Evolutionary conservation across 2,797 vertebrate species (phyloP), one percentile per base, ranked within the genome.

Genomic region (Pipistrellus nathusii): DNA sequence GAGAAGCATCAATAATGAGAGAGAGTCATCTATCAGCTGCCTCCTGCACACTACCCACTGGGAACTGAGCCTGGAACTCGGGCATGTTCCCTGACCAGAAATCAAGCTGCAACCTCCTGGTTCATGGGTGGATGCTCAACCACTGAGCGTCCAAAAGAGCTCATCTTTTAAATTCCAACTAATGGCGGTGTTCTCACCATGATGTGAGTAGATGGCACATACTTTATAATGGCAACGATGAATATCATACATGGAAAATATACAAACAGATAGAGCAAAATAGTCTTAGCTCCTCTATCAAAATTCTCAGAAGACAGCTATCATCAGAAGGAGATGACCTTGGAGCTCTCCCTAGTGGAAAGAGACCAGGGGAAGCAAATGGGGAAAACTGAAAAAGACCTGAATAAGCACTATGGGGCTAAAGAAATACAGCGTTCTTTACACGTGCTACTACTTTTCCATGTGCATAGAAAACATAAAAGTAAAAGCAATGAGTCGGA

Each of bases 401-500:
- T 55, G 30, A 88, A 89, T 35, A 95, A 75, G 32, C 48, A 78
- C 73, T 44, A 44, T 59, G 91, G 12, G 35, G 51, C 44, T 91
- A 35, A 93, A 85, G 80, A 88, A 93, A 46, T 48, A 35, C 0
- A 86, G 48, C 13, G 21, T 38, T 89, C 73, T 62, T 88, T 85
- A 55, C 57, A 78, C 89, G 15, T 81, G 25, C 62, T 71, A 77
- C 85, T 48, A 46, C 51, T 93, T 68, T 83, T 92, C 85, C 75
- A 80, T 72, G 41, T 46, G 46, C 80, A 35, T 72, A 84, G 82
- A 73, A 90, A 38, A 88, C 80, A 96, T 69, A 69, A 85, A 94
- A 95, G 88, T 71, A 66, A 92, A 95, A 84, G 83, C 81, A 95
- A 96, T 96, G 95, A 90, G 73, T 95, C 87, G 72, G 91, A 93